These are phyloP conservation scores for Hycleus cichorii DNA, from an alignment of 1,140 invertebrate genomes.

Conservation along the genomic window DNA sequence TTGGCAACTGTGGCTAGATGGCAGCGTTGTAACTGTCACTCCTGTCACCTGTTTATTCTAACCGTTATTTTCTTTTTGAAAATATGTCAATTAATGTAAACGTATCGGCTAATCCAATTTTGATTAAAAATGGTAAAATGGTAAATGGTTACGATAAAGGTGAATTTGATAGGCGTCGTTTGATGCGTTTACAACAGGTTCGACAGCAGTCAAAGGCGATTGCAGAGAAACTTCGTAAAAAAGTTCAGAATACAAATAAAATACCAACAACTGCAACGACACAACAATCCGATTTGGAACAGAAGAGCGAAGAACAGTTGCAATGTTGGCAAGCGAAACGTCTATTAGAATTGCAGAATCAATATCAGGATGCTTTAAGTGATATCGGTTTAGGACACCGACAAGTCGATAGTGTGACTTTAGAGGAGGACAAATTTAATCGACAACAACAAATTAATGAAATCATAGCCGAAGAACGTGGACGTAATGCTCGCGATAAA, in stretches of 20 bases:
- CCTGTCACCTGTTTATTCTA: no score
- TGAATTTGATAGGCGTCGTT: conserved; percentile 46
- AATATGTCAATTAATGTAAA: conserved; percentile 50
- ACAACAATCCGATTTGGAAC: conserved; percentile 41
- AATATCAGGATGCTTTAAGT: conserved; percentile 45
- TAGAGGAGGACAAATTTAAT: conserved; percentile 36
- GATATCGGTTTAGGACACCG: conserved; percentile 46
- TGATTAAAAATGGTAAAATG: conserved; percentile 42
- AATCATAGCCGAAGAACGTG: conserved; percentile 39
- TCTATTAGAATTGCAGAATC: conserved; percentile 43
- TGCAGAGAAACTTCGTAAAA: conserved; percentile 43
- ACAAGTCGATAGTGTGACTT: conserved; percentile 35
- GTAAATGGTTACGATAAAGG: conserved; percentile 43
- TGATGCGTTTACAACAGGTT: conserved; percentile 50
- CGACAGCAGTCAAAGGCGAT: conserved; percentile 49
- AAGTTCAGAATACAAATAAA: conserved; percentile 39
- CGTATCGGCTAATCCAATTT: conserved; percentile 45
- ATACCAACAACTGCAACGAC: conserved; percentile 39
- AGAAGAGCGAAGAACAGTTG: conserved; percentile 40
- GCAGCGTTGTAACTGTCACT: not conserved
- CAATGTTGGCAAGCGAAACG: conserved; percentile 42
- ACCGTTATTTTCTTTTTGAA: conserved; percentile 9
- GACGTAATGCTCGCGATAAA: conserved; percentile 38
- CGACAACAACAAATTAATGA: conserved; percentile 35
- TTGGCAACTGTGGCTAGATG: not conserved